Conservation (phyloP, 1,140 invertebrate genomes). For the Drosophila busckii region DNA sequence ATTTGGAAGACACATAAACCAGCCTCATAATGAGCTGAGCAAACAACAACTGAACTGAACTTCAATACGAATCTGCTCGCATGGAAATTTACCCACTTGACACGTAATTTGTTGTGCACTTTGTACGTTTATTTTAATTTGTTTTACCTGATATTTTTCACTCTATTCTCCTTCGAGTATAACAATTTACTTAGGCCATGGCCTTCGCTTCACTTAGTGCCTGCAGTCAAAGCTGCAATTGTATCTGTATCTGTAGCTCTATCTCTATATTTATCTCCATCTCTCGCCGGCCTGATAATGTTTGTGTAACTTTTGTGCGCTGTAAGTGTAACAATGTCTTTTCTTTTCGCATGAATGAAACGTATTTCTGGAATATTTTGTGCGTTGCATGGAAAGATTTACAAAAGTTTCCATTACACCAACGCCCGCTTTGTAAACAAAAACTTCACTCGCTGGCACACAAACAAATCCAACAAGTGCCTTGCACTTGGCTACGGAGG, state of each 20-base stretch:
- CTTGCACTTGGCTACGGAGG: constrained; percentile 33
- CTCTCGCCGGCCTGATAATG: neutral
- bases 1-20: constrained; percentile 39
- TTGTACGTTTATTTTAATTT: constrained; percentile 2
- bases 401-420: constrained; percentile 68
- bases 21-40: constrained; percentile 49
- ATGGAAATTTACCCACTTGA: constrained; percentile 70
- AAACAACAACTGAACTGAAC: constrained; percentile 40
- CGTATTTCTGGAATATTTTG: constrained; percentile 36
- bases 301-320: neutral
- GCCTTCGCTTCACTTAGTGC: constrained; percentile 7
- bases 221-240: neutral
- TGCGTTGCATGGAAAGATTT: constrained; percentile 53
- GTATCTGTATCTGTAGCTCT: neutral
- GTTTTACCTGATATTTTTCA: constrained; percentile 5
- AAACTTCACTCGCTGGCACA: constrained; percentile 10
- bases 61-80: constrained; percentile 26
- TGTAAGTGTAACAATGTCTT: constrained; percentile 4
- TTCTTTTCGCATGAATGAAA: constrained; percentile 42
- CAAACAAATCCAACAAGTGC: constrained; percentile 54
- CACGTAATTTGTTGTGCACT: constrained; percentile 30
- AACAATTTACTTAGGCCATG: constrained; percentile 29
- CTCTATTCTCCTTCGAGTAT: constrained; percentile 15
- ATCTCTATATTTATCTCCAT: neutral
- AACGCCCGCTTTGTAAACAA: constrained; percentile 66